Percentiles rank a stretch among this genome's conserved stretches.
Conservation (phyloP, 1,140 invertebrate species). For the Temnothorax curvispinosus region DNA sequence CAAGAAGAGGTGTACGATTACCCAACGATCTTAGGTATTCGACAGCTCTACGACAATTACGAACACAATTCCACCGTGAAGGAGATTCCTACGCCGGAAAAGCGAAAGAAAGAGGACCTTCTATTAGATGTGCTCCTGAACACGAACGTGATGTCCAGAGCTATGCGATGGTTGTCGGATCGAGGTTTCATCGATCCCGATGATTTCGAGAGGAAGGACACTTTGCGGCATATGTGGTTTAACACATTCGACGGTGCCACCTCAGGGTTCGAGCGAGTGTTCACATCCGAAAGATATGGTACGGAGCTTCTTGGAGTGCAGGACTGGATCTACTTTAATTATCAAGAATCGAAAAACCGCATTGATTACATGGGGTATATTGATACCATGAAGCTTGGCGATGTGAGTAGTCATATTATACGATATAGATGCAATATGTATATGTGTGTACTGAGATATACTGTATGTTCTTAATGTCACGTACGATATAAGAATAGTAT, state of each 20-base stretch:
- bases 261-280: constrained; percentile 95
- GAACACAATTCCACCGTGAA: constrained; percentile 89
- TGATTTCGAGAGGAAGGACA: constrained; percentile 88
- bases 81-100: constrained; percentile 90
- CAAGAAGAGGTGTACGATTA: constrained; percentile 70
- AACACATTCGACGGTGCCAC: constrained; percentile 92
- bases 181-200: constrained; percentile 83
- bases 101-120: constrained; percentile 86
- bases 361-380: constrained; percentile 93
- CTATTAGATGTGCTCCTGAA: constrained; percentile 87
- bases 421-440: not conserved
- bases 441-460: not conserved
- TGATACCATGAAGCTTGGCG: constrained; percentile 89
- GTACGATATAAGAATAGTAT: not conserved
- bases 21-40: constrained; percentile 87
- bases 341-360: constrained; percentile 88
- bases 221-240: constrained; percentile 92
- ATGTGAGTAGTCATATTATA: constrained; percentile 86
- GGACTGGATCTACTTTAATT: constrained; percentile 94
- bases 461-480: not conserved
- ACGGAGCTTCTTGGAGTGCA: constrained; percentile 91
- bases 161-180: constrained; percentile 86
- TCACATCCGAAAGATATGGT: constrained; percentile 92
- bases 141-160: constrained; percentile 87
- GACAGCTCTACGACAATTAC: constrained; percentile 90